Percentiles rank a stretch among this genome's conserved stretches.
These are phyloP conservation scores for Agrenia bidenticulata DNA, from an alignment of 2,888 invertebrate genomes.

Conservation along the genomic window DNA sequence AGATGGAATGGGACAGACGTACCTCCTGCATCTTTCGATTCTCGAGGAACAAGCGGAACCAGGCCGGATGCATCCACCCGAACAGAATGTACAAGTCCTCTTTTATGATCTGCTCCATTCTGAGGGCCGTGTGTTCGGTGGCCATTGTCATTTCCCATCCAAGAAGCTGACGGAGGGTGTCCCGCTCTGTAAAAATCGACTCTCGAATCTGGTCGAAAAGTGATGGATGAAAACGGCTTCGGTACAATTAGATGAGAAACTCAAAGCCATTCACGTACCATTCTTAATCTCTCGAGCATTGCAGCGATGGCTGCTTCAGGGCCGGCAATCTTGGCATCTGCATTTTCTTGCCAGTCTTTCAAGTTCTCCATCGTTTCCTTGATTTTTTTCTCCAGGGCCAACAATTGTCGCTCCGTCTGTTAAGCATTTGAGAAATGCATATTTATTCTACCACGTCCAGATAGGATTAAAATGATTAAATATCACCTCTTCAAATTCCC, in stretches of 20 bases:
- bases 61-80: slow-evolving; percentile 45
- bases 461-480: not conserved
- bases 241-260: no score
- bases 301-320: slow-evolving; percentile 43
- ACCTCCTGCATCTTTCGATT: slow-evolving; percentile 46
- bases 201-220: slow-evolving; percentile 41
- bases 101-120: slow-evolving; percentile 47
- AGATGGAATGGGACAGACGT: not conserved
- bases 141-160: slow-evolving; percentile 50
- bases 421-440: not conserved
- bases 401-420: slow-evolving; percentile 30
- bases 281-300: slow-evolving; percentile 30
- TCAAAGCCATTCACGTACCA: slow-evolving; percentile 24
- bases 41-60: slow-evolving; percentile 48
- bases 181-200: slow-evolving; percentile 43
- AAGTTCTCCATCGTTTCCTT: slow-evolving; percentile 38
- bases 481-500: slow-evolving; percentile 46
- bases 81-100: slow-evolving; percentile 47
- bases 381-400: slow-evolving; percentile 37
- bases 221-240: no score
- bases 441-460: not conserved
- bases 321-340: slow-evolving; percentile 36
- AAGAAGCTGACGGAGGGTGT: slow-evolving; percentile 41
- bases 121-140: slow-evolving; percentile 37
- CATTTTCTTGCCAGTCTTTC: slow-evolving; percentile 43